Evolutionary conservation across 2,113 vertebrate genomes (phyloP), one percentile per base, ranked within the genome.

Genomic region (Mustela lutreola): DNA sequence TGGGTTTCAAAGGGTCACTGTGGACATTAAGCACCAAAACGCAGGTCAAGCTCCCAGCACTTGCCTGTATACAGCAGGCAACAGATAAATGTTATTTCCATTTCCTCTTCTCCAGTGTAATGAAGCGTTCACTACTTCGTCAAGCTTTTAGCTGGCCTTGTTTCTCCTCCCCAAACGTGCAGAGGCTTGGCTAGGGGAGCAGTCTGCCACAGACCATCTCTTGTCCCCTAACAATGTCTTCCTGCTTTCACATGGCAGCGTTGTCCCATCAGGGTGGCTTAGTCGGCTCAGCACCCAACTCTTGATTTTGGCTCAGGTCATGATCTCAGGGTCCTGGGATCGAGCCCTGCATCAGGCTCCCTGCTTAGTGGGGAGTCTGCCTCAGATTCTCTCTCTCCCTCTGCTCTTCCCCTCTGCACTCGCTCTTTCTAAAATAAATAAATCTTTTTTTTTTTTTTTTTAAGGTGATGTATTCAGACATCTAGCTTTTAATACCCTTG

Each of bases 191-290:
- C n/a, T n/a, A 60, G 9, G 11, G 58, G 42, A 28, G 1, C 31
- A 24, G 21, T 53, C 39, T 56, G 53, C 5, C 53, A 16, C 31
- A 16, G 31, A n/a, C 18, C 1, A 0, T 28, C 36, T 31, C 56
- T 79, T 56, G 63, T 21, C 80, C 31, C 42, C 26, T 33, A 31
- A 1, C 22, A 10, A 8, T 21, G 63, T 58, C n/a, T 21, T 50
- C 42, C 36, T 21, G 11, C 67, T 67, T n/a, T 42, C 56, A 0
- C 33, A 3, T 0, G 6, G n/a, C 11, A 22, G 22, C 2, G 0
- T 33, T 42, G 60, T 58, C 12, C 15, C 6, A 4, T 0, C 16
- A 4, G 67, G 33, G 16, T 18, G 67, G 16, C 67, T 19, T 16
- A 10, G 67, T 70, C 0, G 3, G 16, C 10, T 70, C 3, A 19